Evolutionary conservation across 1,140 invertebrate species (phyloP), one percentile per base, ranked within the genome.

Genomic region (Drosophila nannoptera): DNA sequence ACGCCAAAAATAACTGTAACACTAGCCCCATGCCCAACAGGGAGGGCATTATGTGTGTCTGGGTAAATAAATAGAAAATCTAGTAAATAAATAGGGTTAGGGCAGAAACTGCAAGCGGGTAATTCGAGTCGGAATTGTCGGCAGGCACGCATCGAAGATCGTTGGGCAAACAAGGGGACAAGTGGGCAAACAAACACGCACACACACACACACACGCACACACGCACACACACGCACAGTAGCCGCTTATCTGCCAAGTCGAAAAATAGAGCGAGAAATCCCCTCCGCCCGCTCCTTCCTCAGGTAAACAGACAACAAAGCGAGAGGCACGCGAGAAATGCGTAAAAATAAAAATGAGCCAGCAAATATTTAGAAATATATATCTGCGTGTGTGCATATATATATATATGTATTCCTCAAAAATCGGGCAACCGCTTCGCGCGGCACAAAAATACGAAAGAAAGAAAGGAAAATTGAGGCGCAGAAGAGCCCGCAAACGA

Each of bases 311-410:
- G 61, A 48, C 45, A 40, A 55, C 16, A 54, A 49, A 50, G 45
- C 29, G 36, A 80, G 48, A 50, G 69, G 77, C 80, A 84, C 80
- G 80, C 80, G 86, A 86, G 81, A 84, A 84, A 84, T 84, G 81
- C 80, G 80, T 84, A 84, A 84, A 84, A 84, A 84, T 84, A 84
- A 84, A 82, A 86, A 74, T 74, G 80, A 84, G 80, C 42, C 78
- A 60, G 61, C 66, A 67, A 43, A 55, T 38, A 50, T 48, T 60
- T 14, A 66, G 42, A 64, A 63, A 59, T 65, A 59, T 7, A 53
- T 53, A 36, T 11, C 14, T 36, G 9, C 5, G 32, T 49, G 32
- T 49, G n/a, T 40, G 2, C n/a, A n/a, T n/a, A n/a, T 45, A 45
- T 54, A 54, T 40, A 40, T 55, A 6, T 50, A 12, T 50, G 6